phyloP scores from a whole-genome alignment of 2,113 vertebrate genomes.

The Oncorhynchus masou region DNA sequence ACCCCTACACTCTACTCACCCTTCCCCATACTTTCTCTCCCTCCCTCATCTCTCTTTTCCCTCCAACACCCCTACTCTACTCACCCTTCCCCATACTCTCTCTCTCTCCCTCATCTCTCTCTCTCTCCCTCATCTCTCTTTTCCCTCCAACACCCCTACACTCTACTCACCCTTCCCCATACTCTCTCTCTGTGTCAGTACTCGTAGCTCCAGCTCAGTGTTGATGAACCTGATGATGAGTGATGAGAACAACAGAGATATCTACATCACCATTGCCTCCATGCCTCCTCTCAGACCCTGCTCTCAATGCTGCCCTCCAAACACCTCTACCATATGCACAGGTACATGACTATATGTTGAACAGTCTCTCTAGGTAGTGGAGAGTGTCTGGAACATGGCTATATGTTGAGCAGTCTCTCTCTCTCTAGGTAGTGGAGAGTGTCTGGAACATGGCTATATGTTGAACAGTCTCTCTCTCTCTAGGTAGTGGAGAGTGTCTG shows the following conservation, averaged over 20 bases:
- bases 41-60: neutral
- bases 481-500: too few species aligned
- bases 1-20: neutral
- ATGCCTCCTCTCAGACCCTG: conserved; percentile 81
- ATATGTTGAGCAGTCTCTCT: too few species aligned
- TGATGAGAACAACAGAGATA: conserved; percentile 90
- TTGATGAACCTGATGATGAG: conserved; percentile 92
- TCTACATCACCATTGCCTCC: conserved; percentile 86
- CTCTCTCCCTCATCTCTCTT: neutral
- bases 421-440: too few species aligned
- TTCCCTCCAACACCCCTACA: neutral
- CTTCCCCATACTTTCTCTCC: neutral
- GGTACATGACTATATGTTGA: conserved; percentile 51
- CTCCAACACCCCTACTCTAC: neutral
- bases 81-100: neutral
- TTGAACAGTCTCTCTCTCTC: too few species aligned
- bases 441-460: too few species aligned
- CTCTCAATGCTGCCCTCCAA: conserved; percentile 73
- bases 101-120: neutral
- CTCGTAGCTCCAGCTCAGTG: conserved; percentile 82
- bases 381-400: too few species aligned
- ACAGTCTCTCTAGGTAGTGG: too few species aligned
- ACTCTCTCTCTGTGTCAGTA: conserved; percentile 63
- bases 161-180: neutral
- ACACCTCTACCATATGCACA: conserved; percentile 71